phyloP scores from a whole-genome alignment of 1,140 invertebrate species.

The Phortica variegata region DNA sequence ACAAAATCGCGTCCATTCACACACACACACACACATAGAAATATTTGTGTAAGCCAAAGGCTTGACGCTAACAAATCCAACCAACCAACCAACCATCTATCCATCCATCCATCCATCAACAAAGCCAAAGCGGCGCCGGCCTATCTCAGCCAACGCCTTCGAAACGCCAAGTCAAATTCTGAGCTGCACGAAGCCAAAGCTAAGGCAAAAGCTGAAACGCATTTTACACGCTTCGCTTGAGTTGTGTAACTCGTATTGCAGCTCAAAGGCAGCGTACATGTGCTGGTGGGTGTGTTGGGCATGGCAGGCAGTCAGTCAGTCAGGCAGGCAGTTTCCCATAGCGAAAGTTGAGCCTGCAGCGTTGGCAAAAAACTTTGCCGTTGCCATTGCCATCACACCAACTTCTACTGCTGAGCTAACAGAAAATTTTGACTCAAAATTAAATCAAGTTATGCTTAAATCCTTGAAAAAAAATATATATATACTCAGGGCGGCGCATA shows the following conservation, averaged over 20 bases:
- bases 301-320: slow-evolving; percentile 6
- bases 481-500: background rate
- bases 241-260: slow-evolving; percentile 44
- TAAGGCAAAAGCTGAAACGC: slow-evolving; percentile 23
- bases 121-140: slow-evolving; percentile 26
- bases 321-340: slow-evolving; percentile 10
- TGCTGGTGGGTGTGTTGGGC: slow-evolving; percentile 9
- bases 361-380: slow-evolving; percentile 40
- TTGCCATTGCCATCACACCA: no score
- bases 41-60: background rate
- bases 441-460: slow-evolving; percentile 30
- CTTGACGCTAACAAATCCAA: background rate
- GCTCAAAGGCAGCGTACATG: slow-evolving; percentile 39
- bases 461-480: slow-evolving; percentile 25
- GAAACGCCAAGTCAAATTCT: no score
- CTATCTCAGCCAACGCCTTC: slow-evolving; percentile 15
- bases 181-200: background rate
- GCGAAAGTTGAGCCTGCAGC: slow-evolving; percentile 41
- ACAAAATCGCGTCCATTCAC: background rate
- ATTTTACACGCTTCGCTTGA: slow-evolving; percentile 48
- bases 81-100: background rate
- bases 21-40: background rate
- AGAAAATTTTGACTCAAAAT: slow-evolving; percentile 42
- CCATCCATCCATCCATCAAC: background rate
- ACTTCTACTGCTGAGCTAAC: slow-evolving; percentile 36